A percentile compares a stretch with the other conserved stretches of the same genome.
phyloP scores from a whole-genome alignment of 2,888 invertebrate species.

The Acleris cristana region DNA sequence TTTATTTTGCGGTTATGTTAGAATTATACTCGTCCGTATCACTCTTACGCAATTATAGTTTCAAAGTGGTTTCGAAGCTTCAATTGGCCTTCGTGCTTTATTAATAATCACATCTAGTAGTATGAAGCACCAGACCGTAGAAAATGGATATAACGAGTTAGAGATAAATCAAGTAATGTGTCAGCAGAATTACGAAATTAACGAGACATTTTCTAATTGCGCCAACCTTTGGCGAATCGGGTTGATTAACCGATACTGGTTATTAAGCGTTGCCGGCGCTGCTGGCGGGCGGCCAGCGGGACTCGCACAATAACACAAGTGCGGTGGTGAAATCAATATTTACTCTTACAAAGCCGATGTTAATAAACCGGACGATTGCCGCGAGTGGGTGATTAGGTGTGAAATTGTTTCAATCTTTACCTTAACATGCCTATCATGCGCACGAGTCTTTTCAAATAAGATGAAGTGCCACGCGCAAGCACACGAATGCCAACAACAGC shows the following conservation, averaged over 20 bases:
- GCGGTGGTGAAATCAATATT: conserved; percentile 14
- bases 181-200: conserved; percentile 43
- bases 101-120: background rate
- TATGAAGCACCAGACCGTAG: conserved; percentile 10
- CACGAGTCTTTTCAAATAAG: too few relatives aligned
- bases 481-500: too few relatives aligned
- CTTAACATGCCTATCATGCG: too few relatives aligned
- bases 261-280: conserved; percentile 76
- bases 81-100: background rate
- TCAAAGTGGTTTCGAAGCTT: background rate
- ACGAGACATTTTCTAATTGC: conserved; percentile 53
- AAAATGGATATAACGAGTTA: conserved; percentile 13
- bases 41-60: too few relatives aligned
- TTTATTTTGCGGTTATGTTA: conserved; percentile 19
- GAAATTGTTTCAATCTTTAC: too few relatives aligned
- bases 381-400: background rate
- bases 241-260: conserved; percentile 80
- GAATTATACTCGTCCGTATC: background rate
- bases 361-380: background rate
- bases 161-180: conserved; percentile 30
- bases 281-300: conserved; percentile 68
- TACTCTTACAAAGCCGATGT: background rate
- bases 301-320: conserved; percentile 24
- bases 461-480: too few relatives aligned
- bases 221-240: conserved; percentile 64